Percentiles rank a stretch among this genome's conserved stretches.
These are phyloP conservation scores for Popillia japonica DNA, from an alignment of 1,140 invertebrate species.

Conservation along the genomic window DNA sequence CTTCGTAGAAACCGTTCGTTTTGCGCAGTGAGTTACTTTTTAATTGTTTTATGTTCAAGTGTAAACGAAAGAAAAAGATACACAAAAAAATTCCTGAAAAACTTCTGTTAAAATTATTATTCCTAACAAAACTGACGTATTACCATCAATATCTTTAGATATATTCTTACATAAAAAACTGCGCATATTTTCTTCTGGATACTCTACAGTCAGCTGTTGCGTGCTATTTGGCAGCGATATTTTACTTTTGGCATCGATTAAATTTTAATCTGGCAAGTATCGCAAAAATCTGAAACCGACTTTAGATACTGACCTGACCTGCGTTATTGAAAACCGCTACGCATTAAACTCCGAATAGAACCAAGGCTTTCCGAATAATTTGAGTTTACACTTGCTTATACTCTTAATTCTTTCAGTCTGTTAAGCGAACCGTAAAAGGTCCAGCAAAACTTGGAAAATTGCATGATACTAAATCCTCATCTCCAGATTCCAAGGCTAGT, in stretches of 20 bases:
- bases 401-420: slow-evolving; percentile 44
- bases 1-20: not conserved
- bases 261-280: slow-evolving; percentile 15
- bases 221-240: not conserved
- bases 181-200: not conserved
- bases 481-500: slow-evolving; percentile 49
- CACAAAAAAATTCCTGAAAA: not conserved
- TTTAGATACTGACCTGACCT: slow-evolving; percentile 21
- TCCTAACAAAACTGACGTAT: no score
- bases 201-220: slow-evolving; percentile 5
- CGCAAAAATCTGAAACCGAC: not conserved
- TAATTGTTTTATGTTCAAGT: not conserved
- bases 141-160: no score
- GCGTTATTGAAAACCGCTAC: slow-evolving; percentile 2
- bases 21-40: not conserved
- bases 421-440: slow-evolving; percentile 44
- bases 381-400: not conserved
- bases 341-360: slow-evolving; percentile 24
- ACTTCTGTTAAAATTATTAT: no score
- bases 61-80: not conserved
- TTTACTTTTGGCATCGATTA: slow-evolving; percentile 12
- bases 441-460: slow-evolving; percentile 50
- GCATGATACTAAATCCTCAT: slow-evolving; percentile 38
- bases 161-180: no score
- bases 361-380: not conserved